phyloP scores from a whole-genome alignment of 2,797 vertebrate species.

The Sebastes vulpes region DNA sequence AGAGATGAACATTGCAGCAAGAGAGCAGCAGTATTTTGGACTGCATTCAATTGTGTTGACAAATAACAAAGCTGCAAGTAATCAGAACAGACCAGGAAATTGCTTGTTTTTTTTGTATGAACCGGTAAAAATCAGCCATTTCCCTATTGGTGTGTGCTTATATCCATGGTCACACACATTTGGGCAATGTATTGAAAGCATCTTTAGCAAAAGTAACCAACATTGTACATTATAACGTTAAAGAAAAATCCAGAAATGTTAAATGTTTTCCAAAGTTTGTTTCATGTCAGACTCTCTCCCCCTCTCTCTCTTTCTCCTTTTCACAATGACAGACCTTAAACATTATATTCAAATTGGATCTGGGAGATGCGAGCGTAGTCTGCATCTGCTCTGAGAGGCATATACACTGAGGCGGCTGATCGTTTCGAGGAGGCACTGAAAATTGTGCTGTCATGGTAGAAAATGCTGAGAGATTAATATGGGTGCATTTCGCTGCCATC shows the following conservation, averaged over 20 bases:
- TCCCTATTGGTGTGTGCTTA: background rate
- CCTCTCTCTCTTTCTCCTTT: background rate
- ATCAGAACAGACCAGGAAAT: constrained; percentile 40
- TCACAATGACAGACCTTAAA: constrained; percentile 65
- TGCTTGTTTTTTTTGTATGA: constrained; percentile 5
- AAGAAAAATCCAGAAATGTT: constrained; percentile 14
- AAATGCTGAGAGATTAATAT: constrained; percentile 77
- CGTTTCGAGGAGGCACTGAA: constrained; percentile 57
- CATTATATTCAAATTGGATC: constrained; percentile 75
- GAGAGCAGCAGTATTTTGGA: constrained; percentile 13
- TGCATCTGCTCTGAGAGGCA: constrained; percentile 67
- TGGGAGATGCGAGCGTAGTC: constrained; percentile 41
- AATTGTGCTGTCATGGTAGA: constrained; percentile 80
- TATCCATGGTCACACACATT: background rate
- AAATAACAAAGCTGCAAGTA: constrained; percentile 56
- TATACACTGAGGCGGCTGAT: constrained; percentile 57
- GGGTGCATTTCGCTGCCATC: constrained; percentile 69
- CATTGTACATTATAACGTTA: background rate
- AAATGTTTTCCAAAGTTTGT: constrained; percentile 43
- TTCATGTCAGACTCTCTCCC: constrained; percentile 16
- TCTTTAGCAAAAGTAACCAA: background rate
- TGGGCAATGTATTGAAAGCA: background rate
- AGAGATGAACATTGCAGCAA: background rate
- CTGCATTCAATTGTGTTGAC: constrained; percentile 39
- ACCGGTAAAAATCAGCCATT: constrained; percentile 20